Base-by-base conservation (phyloP, 2,888 invertebrate genomes). In the Megamerina dolium region DNA sequence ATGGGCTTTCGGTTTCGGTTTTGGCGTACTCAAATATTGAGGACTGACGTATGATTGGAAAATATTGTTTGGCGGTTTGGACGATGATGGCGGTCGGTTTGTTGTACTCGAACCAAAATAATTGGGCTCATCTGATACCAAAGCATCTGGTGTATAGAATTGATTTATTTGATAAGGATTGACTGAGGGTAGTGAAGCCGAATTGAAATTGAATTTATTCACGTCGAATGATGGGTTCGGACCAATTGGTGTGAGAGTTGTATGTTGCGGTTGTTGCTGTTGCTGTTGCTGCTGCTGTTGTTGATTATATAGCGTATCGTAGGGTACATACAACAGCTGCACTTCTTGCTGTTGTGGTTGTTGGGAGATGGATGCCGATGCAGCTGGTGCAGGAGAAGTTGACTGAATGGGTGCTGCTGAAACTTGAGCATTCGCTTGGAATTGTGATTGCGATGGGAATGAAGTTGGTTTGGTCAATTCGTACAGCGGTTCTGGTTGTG, bases 271-370 rank as follows among this genome's bases (percentile, higher is more conserved):
- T n/a, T n/a, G n/a, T 27, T 51, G 57, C 18, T 48, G 49, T 3
- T 56, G 53, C n/a, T 46, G 55, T 23, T 58, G 54, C 8, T 45
- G 49, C 29, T 57, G 57, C 41, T 49, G 43, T 3, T 48, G 49
- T 19, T 48, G 62, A 59, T 77, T 73, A 53, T 80, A 79, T 17
- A 87, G 66, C 1, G 85, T 80, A 59, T 90, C 87, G 18, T 87
- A 76, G 5, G 89, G 89, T 1, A 90, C 87, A 60, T 89, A 90
- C 0, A 90, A 73, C 27, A 89, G 67, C 60, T 89, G 88, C 1
- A 88, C 82, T 68, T 83, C 81, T 66, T 84, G 82, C 54, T 74
- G 72, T 43, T 56, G 54, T 13, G 48, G 29, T 12, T 47, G 27
- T 17, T 33, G 40, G 33, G n/a, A 46, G 14, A 37, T 46, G 12